Evolutionary conservation across 2,113 vertebrate genomes (phyloP).

Genomic region (Cochlearius cochlearius): DNA sequence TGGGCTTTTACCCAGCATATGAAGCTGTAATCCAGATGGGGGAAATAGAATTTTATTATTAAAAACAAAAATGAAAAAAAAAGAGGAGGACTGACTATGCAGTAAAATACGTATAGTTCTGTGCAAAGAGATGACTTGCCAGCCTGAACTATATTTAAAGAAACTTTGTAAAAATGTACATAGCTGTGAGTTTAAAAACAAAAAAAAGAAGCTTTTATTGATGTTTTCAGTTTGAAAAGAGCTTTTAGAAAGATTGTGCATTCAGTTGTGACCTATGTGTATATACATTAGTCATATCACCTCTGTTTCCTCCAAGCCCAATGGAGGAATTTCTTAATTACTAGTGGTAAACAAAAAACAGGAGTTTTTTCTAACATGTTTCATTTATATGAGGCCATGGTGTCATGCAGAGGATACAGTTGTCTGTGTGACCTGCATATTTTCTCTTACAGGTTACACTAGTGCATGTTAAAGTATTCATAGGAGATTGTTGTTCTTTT

Average conservation of each 20-base stretch:
- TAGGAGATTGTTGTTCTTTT: slow-evolving; percentile 58
- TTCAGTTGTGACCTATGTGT: slow-evolving; percentile 82
- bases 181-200: slow-evolving; percentile 80
- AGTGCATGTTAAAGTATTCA: slow-evolving; percentile 76
- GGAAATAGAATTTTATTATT: slow-evolving; percentile 71
- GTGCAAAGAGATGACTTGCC: slow-evolving; percentile 77
- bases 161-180: slow-evolving; percentile 82
- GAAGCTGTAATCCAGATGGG: slow-evolving; percentile 67
- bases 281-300: slow-evolving; percentile 81
- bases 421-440: slow-evolving; percentile 66
- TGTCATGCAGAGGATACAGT: slow-evolving; percentile 51
- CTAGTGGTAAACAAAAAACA: slow-evolving; percentile 61
- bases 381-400: slow-evolving; percentile 62
- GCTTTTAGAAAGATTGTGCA: slow-evolving; percentile 83
- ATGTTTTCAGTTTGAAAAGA: slow-evolving; percentile 83
- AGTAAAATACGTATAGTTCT: slow-evolving; percentile 71
- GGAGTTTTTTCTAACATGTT: slow-evolving; percentile 62
- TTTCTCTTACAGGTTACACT: slow-evolving; percentile 69
- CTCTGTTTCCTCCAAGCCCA: slow-evolving; percentile 68
- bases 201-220: slow-evolving; percentile 78
- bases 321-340: slow-evolving; percentile 69
- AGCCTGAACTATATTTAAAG: slow-evolving; percentile 93
- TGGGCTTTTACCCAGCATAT: slow-evolving; percentile 64
- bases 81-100: slow-evolving; percentile 73
- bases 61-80: slow-evolving; percentile 60